Conservation (phyloP, 2,113 vertebrate species). For the Melospiza melodia region DNA sequence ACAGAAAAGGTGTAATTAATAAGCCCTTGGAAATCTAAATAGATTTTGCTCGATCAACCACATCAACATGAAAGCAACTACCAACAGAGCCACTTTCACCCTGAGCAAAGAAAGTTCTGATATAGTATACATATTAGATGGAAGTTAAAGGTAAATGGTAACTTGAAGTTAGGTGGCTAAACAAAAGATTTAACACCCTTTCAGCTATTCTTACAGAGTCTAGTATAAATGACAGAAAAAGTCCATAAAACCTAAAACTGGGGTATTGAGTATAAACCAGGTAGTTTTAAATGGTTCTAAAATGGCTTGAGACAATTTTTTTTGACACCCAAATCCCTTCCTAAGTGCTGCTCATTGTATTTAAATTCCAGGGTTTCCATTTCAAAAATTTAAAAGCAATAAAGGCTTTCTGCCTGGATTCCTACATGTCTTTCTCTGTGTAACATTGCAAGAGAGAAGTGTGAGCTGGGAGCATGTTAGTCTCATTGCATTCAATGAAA, state of each 20-base stretch:
- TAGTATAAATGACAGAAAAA: not conserved
- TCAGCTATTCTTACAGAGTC: not conserved
- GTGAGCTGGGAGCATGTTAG: not conserved
- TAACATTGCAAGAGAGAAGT: not conserved
- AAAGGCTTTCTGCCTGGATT: not conserved
- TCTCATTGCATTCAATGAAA: not conserved
- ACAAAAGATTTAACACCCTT: not conserved
- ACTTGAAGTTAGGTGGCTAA: not conserved
- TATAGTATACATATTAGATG: not conserved
- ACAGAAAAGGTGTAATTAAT: not conserved
- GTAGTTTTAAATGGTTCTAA: not conserved
- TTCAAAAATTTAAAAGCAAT: not conserved
- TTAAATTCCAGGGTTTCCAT: not conserved
- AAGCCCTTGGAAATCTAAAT: not conserved
- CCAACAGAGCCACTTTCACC: not conserved
- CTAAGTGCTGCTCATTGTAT: not conserved
- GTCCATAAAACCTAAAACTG: fast-evolving
- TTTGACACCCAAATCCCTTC: not conserved
- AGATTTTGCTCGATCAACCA: not conserved
- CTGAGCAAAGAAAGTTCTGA: not conserved
- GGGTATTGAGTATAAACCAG: not conserved
- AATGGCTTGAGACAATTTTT: not conserved
- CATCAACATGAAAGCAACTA: not conserved
- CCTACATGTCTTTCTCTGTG: fast-evolving
- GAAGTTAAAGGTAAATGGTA: not conserved